Percentiles rank a stretch among this genome's conserved stretches.
phyloP scores from a whole-genome alignment of 2,888 invertebrate genomes.

The Hypolimnas misippus region DNA sequence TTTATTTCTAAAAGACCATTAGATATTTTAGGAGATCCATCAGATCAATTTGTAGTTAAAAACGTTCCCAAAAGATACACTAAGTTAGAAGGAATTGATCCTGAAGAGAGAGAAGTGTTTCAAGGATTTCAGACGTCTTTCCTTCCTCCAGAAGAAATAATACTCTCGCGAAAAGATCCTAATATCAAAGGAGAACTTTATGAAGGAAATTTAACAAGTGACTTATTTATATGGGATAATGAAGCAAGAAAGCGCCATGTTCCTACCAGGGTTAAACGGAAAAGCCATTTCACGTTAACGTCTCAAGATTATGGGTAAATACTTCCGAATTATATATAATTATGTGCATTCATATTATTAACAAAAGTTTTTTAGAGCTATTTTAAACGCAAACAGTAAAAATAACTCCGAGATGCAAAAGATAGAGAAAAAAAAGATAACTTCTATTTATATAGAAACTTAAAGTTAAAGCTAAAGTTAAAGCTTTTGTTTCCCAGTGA shows the following conservation, averaged over 20 bases:
- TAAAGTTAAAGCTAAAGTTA: too few relatives aligned
- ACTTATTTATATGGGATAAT: constrained; percentile 60
- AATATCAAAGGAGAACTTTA: constrained; percentile 51
- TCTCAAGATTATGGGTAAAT: constrained; percentile 67
- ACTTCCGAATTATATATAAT: neutral
- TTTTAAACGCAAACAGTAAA: too few relatives aligned
- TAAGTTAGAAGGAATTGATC: constrained; percentile 67
- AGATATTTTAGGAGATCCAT: constrained; percentile 63
- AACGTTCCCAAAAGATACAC: constrained; percentile 69
- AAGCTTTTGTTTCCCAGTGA: too few relatives aligned
- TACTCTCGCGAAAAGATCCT: constrained; percentile 61
- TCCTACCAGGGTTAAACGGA: constrained; percentile 66
- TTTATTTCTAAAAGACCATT: constrained; percentile 56
- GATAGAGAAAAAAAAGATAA: neutral
- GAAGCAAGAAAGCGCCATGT: constrained; percentile 46
- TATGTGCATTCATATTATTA: too few relatives aligned
- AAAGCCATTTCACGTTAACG: constrained; percentile 60
- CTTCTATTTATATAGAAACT: too few relatives aligned
- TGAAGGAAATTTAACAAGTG: constrained; percentile 63
- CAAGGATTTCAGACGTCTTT: constrained; percentile 86
- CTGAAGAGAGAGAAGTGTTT: constrained; percentile 85
- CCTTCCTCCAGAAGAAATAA: constrained; percentile 80
- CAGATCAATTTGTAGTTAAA: constrained; percentile 66
- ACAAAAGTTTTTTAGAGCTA: too few relatives aligned
- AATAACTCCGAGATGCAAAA: neutral